These are phyloP conservation scores for Brachionus manjavacas DNA, from an alignment of 1,140 invertebrate genomes.

Conservation along the genomic window DNA sequence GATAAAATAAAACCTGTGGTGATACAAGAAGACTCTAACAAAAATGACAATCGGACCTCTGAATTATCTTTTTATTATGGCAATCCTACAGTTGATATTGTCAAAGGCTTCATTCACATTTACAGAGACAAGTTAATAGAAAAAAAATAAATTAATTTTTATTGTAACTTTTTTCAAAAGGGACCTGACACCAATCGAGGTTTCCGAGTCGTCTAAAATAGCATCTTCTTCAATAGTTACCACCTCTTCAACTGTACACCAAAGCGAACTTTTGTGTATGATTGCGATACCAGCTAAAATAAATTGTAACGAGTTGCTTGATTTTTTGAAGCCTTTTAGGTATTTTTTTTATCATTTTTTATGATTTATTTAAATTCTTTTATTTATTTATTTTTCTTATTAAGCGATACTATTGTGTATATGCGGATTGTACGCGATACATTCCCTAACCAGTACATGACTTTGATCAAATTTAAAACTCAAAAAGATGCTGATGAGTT, in stretches of 20 bases:
- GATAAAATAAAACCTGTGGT: constrained; percentile 43
- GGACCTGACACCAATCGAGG: constrained; percentile 52
- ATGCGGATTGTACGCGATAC: constrained; percentile 80
- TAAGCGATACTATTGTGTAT: constrained; percentile 74
- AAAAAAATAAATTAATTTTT: neutral
- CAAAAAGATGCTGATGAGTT: constrained; percentile 79
- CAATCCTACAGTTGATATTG: constrained; percentile 91
- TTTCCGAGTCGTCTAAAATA: constrained; percentile 61
- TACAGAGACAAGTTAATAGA: constrained; percentile 76
- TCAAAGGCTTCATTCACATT: constrained; percentile 88
- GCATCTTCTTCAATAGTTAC: constrained; percentile 45
- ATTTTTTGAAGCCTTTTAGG: constrained; percentile 85
- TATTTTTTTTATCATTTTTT: constrained; percentile 48
- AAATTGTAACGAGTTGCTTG: constrained; percentile 84
- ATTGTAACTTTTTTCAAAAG: constrained; percentile 28
- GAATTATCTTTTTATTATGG: constrained; percentile 75
- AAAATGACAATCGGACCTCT: constrained; percentile 44
- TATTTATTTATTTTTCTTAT: constrained; percentile 44
- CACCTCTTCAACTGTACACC: constrained; percentile 47
- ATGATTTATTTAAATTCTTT: neutral
- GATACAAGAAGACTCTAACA: constrained; percentile 29
- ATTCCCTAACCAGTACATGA: constrained; percentile 92
- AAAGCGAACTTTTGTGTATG: constrained; percentile 80
- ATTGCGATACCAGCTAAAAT: constrained; percentile 84
- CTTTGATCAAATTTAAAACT: constrained; percentile 74